Base-by-base conservation (phyloP, 2,797 vertebrate genomes). In the Tamandua tetradactyla region DNA sequence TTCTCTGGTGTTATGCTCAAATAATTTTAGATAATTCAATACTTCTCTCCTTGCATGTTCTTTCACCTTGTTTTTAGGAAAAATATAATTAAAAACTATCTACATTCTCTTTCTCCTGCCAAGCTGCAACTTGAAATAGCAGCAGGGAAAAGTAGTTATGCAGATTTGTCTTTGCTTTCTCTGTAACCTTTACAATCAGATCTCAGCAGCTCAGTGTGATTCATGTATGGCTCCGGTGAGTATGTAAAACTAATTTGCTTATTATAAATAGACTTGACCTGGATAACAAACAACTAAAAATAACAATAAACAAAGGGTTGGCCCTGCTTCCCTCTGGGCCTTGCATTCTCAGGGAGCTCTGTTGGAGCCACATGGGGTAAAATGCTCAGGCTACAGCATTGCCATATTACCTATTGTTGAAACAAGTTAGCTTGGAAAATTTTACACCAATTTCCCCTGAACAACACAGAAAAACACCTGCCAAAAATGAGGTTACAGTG, bases 41-140 rank as follows among this genome's bases (percentile, higher is more conserved):
- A 23, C 47, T 66, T 83, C 18, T 68, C 27, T 88, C 27, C 18
- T 85, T 68, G n/a, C 0, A 30, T 27, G 1, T 35, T 35, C 32
- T 57, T 89, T 89, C 66, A 47, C n/a, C 8, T 69, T 90, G 64
- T 85, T 68, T 69, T 81, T 47, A 78, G 49, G 55, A 74, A 87
- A 82, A 52, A 83, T 15, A n/a, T 57, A 87, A 92, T 80, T 76
- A 90, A 83, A 91, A 91, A 55, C 35, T 76, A 8, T 35, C 49
- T n/a, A 23, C 44, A 32, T 93, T 52, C 91, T 30, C 20, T 92
- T 94, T 81, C 55, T 89, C 30, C 23, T 87, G 23, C 44, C 42
- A 81, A 25, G 5, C 23, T 84, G 20, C 30, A 72, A 72, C 87
- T 91, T 94, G 59, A 89, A 83, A 75, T 20, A 68, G 47, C 9